phyloP scores from a whole-genome alignment of 2,888 invertebrate genomes.

The Nomada flava region DNA sequence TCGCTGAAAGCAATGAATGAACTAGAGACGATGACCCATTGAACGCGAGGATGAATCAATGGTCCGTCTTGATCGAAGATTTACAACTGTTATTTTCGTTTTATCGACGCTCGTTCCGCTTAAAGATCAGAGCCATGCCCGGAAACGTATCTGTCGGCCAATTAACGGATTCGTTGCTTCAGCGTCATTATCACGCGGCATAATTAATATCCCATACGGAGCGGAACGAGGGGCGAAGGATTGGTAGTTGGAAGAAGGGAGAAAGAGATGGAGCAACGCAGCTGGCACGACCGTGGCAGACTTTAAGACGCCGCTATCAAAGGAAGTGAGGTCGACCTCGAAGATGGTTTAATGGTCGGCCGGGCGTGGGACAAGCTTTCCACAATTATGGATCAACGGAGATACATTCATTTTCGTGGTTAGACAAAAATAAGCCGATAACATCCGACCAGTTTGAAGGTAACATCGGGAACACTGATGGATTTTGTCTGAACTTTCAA shows the following conservation, averaged over 20 bases:
- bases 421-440: conserved; percentile 12
- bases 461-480: conserved; percentile 4
- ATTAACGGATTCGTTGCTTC: conserved; percentile 72
- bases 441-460: background rate
- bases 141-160: conserved; percentile 67
- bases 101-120: conserved; percentile 58
- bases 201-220: conserved; percentile 80
- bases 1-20: conserved; percentile 19
- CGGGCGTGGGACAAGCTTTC: conserved; percentile 75
- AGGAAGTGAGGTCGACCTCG: conserved; percentile 84
- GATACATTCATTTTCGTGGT: conserved; percentile 21
- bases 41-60: conserved; percentile 29
- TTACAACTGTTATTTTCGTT: conserved; percentile 63
- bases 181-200: conserved; percentile 66
- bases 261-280: conserved; percentile 50
- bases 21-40: conserved; percentile 32
- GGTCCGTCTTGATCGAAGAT: conserved; percentile 43
- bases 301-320: conserved; percentile 82
- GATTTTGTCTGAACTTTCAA: too few relatives aligned
- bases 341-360: conserved; percentile 71
- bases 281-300: conserved; percentile 74
- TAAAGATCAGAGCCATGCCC: conserved; percentile 34
- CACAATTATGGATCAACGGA: conserved; percentile 46
- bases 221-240: conserved; percentile 56
- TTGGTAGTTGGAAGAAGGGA: conserved; percentile 43